These are phyloP conservation scores for Philereme transversata DNA, from an alignment of 2,888 invertebrate genomes.

Conservation along the genomic window DNA sequence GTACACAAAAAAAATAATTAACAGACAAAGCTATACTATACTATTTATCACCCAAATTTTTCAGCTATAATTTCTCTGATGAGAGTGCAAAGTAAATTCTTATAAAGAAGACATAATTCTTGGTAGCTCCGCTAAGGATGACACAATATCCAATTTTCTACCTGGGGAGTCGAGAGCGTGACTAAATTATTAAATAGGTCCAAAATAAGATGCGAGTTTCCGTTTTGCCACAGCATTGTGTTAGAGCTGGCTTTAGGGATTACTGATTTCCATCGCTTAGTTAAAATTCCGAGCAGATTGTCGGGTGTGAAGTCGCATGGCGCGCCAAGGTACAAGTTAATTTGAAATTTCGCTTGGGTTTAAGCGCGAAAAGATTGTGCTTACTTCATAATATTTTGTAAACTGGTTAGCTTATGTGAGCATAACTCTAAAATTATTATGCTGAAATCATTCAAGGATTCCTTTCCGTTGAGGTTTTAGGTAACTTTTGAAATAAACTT, in stretches of 20 bases:
- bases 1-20: no score
- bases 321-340: constrained; percentile 68
- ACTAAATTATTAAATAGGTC: constrained; percentile 76
- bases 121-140: constrained; percentile 65
- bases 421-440: no score
- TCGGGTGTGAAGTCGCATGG: constrained; percentile 67
- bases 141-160: constrained; percentile 82
- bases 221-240: constrained; percentile 72
- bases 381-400: constrained; percentile 5
- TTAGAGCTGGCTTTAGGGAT: constrained; percentile 69
- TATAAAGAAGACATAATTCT: constrained; percentile 66
- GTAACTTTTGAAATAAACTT: no score
- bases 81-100: constrained; percentile 47
- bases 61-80: constrained; percentile 37
- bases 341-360: constrained; percentile 67
- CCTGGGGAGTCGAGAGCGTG: constrained; percentile 74
- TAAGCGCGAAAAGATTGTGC: constrained; percentile 45
- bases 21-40: no score
- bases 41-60: no score
- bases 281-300: constrained; percentile 76
- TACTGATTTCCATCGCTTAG: constrained; percentile 75
- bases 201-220: constrained; percentile 77
- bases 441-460: no score
- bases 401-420: not conserved
- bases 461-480: no score